A percentile compares a stretch with the other conserved stretches of the same genome.
These are phyloP conservation scores for Epicampocera succincta DNA, from an alignment of 2,888 invertebrate species.

Conservation along the genomic window DNA sequence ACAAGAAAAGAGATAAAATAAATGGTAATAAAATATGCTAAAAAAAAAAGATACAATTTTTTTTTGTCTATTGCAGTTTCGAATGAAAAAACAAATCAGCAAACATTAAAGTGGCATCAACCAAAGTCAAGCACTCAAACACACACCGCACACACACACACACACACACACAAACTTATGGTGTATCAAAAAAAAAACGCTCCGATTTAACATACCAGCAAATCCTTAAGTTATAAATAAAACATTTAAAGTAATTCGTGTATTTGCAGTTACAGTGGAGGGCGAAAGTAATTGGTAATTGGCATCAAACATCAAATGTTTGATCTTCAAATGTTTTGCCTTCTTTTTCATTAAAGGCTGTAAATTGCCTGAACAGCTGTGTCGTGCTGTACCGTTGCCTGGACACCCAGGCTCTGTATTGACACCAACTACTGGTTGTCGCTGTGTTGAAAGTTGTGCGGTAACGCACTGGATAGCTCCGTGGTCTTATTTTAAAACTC, in stretches of 20 bases:
- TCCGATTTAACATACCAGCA: constrained; percentile 36
- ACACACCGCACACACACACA: constrained; percentile 6
- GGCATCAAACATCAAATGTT: background rate
- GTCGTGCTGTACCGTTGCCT: too few relatives aligned
- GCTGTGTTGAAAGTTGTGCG: too few relatives aligned
- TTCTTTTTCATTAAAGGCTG: too few relatives aligned
- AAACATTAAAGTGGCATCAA: constrained; percentile 53
- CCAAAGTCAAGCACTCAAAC: background rate
- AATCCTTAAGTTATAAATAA: constrained; percentile 60
- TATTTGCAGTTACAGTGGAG: constrained; percentile 16
- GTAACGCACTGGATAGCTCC: too few relatives aligned
- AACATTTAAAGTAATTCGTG: constrained; percentile 46
- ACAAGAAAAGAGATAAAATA: constrained; percentile 24
- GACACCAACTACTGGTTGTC: too few relatives aligned
- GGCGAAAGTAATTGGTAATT: background rate
- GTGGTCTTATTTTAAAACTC: too few relatives aligned
- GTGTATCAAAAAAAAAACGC: too few relatives aligned
- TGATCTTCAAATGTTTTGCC: too few relatives aligned
- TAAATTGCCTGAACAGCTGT: too few relatives aligned
- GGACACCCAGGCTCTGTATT: too few relatives aligned
- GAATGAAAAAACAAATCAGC: constrained; percentile 49
- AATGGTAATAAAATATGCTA: background rate
- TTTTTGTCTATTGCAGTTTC: constrained; percentile 18
- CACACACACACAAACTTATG: too few relatives aligned
- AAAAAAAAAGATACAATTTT: background rate